A percentile compares a stretch with the other conserved stretches of the same genome.
phyloP scores from a whole-genome alignment of 2,888 invertebrate genomes.

The Nysson spinosus region DNA sequence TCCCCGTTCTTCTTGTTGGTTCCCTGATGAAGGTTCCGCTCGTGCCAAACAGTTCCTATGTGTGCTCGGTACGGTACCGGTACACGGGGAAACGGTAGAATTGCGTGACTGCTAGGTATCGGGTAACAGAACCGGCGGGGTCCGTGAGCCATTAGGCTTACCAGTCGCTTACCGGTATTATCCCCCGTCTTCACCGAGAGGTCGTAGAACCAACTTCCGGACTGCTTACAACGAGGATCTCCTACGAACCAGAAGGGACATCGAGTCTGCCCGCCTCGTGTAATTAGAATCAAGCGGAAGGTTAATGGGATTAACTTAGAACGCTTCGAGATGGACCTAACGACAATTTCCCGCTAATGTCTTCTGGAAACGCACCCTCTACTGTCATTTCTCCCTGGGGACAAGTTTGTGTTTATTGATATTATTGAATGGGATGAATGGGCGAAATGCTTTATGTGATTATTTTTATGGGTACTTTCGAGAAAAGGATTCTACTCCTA shows the following conservation, averaged over 20 bases:
- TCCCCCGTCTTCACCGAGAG: constrained; percentile 32
- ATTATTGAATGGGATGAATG: too few species aligned
- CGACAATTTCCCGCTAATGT: constrained; percentile 28
- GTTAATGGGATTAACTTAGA: constrained; percentile 65
- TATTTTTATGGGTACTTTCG: too few species aligned
- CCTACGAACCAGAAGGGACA: too few species aligned
- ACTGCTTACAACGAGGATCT: too few species aligned
- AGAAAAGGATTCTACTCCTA: too few species aligned
- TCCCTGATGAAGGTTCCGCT: constrained; percentile 4
- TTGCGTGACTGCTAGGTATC: constrained; percentile 56
- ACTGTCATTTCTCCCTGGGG: too few species aligned
- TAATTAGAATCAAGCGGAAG: constrained; percentile 63
- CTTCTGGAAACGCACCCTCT: neutral
- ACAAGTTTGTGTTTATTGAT: too few species aligned
- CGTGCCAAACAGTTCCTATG: constrained; percentile 32
- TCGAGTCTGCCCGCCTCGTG: constrained; percentile 51
- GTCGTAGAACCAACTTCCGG: constrained; percentile 45
- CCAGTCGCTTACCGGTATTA: constrained; percentile 44
- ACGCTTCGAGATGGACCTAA: constrained; percentile 5
- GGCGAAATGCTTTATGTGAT: too few species aligned
- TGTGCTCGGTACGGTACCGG: constrained; percentile 6
- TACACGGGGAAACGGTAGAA: constrained; percentile 41
- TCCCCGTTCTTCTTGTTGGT: neutral
- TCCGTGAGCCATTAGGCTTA: constrained; percentile 46
- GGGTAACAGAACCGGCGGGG: constrained; percentile 43